Evolutionary conservation across 2,797 vertebrate genomes (phyloP), one percentile per base, ranked within the genome.

Genomic region (Avahi laniger): DNA sequence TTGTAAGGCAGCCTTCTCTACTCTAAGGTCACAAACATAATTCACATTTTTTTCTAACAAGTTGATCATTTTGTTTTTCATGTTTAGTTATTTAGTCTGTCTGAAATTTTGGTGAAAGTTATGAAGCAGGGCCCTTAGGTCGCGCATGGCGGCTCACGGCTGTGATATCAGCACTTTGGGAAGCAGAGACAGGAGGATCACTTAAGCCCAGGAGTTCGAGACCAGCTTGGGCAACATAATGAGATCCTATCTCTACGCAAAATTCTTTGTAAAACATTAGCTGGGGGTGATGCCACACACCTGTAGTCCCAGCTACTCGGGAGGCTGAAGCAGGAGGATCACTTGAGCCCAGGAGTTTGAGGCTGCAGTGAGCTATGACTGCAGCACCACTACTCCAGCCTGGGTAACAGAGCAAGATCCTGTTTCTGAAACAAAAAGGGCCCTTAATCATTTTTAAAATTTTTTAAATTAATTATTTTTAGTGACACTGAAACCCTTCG

Each of bases 51-150:
- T 54, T 50, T 6, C 48, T 52, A 95, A 67, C n/a, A 73, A 73
- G 17, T 28, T 91, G 41, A 54, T 81, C 4, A 52, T 78, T 48
- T 89, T 52, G 22, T 84, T 73, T 88, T 84, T 83, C n/a, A 43
- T 73, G 15, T 50, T 90, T 57, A n/a, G 48, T 80, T 67, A 72
- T 82, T 52, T 80, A 85, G 69, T 26, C 41, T 10, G 28, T 65
- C 38, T 81, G 85, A 92, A 89, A 92, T 85, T 72, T 38, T 70
- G 52, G 46, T 79, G n/a, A 95, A 84, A 59, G 41, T 30, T 38
- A 75, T 61, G 26, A 82, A 92, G 7, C 14, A 89, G 75, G 75
- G 5, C 7, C 41, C 48, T 89, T 50, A 33, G 35, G 24, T 28
- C 4, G 1, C 10, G 24, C 57, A 4, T 28, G 10, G 57, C 26